Evolutionary conservation across 1,140 invertebrate genomes (phyloP), one percentile per base, ranked within the genome.

Genomic region (Leptinotarsa undecemlineata): DNA sequence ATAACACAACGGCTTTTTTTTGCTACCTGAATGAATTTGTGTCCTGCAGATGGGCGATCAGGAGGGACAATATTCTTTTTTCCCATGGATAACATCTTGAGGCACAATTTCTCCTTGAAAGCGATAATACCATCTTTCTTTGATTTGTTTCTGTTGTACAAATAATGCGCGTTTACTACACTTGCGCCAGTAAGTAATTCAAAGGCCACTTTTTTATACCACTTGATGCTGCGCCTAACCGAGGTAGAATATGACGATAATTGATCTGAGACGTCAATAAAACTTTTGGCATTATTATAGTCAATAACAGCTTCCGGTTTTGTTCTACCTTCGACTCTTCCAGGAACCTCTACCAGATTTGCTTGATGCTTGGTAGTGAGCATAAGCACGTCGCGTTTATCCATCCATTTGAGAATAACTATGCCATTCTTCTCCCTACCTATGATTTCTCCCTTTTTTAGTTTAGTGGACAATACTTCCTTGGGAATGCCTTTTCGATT

Each of bases 371-470:
- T 76, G 5, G 71, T 76, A 14, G 61, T 23, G 3, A 76, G 14
- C 8, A 64, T 48, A 13, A 74, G 67, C 17, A 74, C 68, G 48
- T 76, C 75, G 4, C 72, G 11, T 70, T 85, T 85, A 19, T 57
- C 13, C n/a, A 17, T 57, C 51, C 51, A 79, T 86, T 83, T 80
- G 63, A 86, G 76, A 14, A 84, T 74, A 14, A 86, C 84, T 74
- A 86, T 82, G 66, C 81, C 68, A 74, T 85, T 85, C 77, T 85
- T 83, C 81, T 81, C 84, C 84, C 85, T 87, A 78, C 83, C 82
- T 51, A 84, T 69, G 13, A 87, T 77, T 63, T 80, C 83, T 19
- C 83, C 81, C 80, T 73, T 76, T 76, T 84, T 83, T 71, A 86
- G 79, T 73, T 83, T 86, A 51, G 76, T 73, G 62, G 76, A 72